These are phyloP conservation scores for Trachelus iudaicus DNA, from an alignment of 2,888 invertebrate genomes.

Conservation along the genomic window DNA sequence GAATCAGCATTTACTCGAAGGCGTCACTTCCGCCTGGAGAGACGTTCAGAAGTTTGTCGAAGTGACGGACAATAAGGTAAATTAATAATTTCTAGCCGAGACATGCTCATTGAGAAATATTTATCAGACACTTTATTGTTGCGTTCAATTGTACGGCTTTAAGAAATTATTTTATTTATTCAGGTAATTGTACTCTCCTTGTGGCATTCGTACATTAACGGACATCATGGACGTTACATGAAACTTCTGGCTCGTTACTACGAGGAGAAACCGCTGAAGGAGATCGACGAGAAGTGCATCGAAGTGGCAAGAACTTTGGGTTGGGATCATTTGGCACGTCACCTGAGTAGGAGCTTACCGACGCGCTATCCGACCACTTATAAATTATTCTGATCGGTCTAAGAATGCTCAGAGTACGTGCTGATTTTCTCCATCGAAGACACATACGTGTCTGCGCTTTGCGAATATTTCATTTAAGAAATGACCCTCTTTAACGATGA, in stretches of 20 bases:
- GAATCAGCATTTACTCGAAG: constrained; percentile 66
- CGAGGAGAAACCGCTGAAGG: constrained; percentile 84
- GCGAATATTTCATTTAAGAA: too few species aligned
- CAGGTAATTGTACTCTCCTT: constrained; percentile 81
- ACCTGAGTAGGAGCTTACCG: constrained; percentile 71
- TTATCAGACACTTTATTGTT: background rate
- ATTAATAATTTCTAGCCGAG: background rate
- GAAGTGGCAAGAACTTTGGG: constrained; percentile 75
- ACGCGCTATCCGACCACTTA: constrained; percentile 77
- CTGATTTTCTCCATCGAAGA: too few species aligned
- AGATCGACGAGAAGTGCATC: constrained; percentile 76
- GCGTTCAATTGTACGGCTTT: too few species aligned
- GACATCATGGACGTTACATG: constrained; percentile 84
- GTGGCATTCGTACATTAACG: constrained; percentile 83
- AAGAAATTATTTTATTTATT: constrained; percentile 8
- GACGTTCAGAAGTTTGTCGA: constrained; percentile 87
- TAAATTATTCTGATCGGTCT: constrained; percentile 74
- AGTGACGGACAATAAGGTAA: constrained; percentile 80
- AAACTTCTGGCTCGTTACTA: constrained; percentile 80
- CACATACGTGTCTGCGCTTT: too few species aligned
- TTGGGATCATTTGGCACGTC: constrained; percentile 76
- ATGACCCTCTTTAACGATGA: too few species aligned
- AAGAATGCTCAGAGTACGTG: too few species aligned
- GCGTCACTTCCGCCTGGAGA: constrained; percentile 73
- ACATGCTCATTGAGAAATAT: background rate